phyloP scores from a whole-genome alignment of 2,113 vertebrate species.

The Oncorhynchus gorbuscha region DNA sequence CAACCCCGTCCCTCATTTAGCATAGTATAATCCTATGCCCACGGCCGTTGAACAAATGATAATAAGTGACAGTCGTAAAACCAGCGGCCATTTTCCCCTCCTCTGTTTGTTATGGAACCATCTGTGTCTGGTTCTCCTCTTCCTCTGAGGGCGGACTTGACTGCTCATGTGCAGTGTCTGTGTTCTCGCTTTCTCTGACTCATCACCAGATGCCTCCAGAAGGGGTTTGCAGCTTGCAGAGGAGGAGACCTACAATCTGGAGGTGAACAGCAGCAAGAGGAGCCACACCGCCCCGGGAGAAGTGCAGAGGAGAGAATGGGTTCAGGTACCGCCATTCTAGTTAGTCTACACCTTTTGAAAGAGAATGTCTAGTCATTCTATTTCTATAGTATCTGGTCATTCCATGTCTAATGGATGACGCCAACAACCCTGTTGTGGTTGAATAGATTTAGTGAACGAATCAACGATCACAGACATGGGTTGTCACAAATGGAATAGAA shows the following conservation, averaged over 20 bases:
- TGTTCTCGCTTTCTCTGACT: constrained; percentile 53
- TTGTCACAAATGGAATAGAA: no score
- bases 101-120: constrained; percentile 49
- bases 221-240: constrained; percentile 57
- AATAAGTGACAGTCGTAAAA: constrained; percentile 64
- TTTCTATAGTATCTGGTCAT: neutral
- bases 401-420: neutral
- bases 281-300: constrained; percentile 81
- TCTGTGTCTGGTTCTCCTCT: constrained; percentile 47
- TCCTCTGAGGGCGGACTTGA: constrained; percentile 41
- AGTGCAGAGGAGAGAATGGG: constrained; percentile 86
- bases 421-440: neutral
- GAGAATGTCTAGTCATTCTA: neutral
- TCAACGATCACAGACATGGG: no score
- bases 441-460: neutral
- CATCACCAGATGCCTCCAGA: constrained; percentile 65
- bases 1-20: neutral
- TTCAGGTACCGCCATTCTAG: constrained; percentile 75
- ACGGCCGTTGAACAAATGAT: constrained; percentile 53
- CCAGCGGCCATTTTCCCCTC: constrained; percentile 39
- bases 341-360: neutral
- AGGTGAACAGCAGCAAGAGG: constrained; percentile 49
- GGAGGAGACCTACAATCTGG: constrained; percentile 52
- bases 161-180: constrained; percentile 49
- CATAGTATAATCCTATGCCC: constrained; percentile 30